phyloP scores from a whole-genome alignment of 2,888 invertebrate genomes.

The Halocaridina rubra region DNA sequence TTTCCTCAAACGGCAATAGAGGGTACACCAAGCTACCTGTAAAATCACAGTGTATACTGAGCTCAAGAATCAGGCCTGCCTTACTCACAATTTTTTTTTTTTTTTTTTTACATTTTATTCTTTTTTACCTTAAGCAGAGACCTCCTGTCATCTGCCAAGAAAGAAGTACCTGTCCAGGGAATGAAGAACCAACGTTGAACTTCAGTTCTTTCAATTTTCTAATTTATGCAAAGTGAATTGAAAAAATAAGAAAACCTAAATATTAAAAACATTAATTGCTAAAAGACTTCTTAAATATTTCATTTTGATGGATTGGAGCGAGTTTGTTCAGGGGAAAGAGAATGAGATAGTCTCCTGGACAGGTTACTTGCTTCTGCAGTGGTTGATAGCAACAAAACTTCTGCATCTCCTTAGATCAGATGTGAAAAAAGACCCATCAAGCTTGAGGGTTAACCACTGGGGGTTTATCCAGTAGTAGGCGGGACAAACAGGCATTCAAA shows the following conservation, averaged over 20 bases:
- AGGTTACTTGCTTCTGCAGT: conserved; percentile 31
- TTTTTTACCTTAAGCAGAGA: conserved; percentile 28
- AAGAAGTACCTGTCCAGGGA: conserved; percentile 39
- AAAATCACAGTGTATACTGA: conserved; percentile 52
- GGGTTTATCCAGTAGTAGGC: conserved; percentile 32
- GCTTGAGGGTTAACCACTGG: conserved; percentile 49
- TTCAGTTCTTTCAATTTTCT: too few species aligned
- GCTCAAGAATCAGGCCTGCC: conserved; percentile 51
- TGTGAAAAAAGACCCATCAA: conserved; percentile 26
- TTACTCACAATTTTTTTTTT: conserved; percentile 25
- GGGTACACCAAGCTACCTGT: conserved; percentile 43
- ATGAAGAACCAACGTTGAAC: too few species aligned
- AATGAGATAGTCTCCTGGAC: conserved; percentile 27
- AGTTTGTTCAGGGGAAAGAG: background rate
- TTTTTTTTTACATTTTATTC: too few species aligned
- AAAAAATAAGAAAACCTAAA: background rate
- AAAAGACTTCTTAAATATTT: too few species aligned
- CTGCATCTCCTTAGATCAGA: conserved; percentile 48
- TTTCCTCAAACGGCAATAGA: conserved; percentile 41
- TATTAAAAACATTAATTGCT: background rate
- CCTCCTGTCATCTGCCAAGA: conserved; percentile 38
- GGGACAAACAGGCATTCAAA: conserved; percentile 23
- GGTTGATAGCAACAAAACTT: conserved; percentile 34
- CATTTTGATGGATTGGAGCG: background rate
- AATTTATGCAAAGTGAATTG: too few species aligned